Percentiles rank a stretch among this genome's conserved stretches.
Evolutionary conservation across 2,797 vertebrate species (phyloP).

Genomic region (Lepilemur ruficaudatus): DNA sequence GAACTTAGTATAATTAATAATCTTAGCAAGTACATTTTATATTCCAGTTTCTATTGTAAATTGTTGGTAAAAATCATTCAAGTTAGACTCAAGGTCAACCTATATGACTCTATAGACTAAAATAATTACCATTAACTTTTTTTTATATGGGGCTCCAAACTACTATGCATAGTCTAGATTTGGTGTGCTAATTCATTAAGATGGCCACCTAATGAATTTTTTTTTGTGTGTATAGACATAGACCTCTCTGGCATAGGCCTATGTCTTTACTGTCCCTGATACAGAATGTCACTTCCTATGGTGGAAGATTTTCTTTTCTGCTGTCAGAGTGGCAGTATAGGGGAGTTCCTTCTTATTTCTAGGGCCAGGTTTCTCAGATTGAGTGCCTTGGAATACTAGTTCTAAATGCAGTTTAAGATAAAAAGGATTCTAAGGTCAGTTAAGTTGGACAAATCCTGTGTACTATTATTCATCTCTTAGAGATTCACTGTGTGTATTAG

Average conservation of each 20-base stretch:
- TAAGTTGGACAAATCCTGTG: not conserved
- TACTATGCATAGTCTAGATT: not conserved
- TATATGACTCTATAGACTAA: not conserved
- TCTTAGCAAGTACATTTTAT: not conserved
- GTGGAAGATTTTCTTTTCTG: not conserved
- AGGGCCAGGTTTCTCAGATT: not conserved
- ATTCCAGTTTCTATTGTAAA: not conserved
- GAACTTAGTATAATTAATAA: not conserved
- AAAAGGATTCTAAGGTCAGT: not conserved
- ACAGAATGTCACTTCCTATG: not conserved
- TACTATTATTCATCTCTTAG: not conserved
- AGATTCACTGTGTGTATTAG: not conserved
- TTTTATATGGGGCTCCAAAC: not conserved
- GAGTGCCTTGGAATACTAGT: not conserved
- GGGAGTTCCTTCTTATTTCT: not conserved
- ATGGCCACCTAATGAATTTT: not conserved
- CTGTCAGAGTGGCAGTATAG: not conserved
- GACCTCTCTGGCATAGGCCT: not conserved
- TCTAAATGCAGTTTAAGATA: conserved; percentile 1
- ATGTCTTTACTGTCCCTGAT: not conserved
- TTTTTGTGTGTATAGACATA: not conserved
- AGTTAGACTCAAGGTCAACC: not conserved
- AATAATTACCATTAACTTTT: not conserved
- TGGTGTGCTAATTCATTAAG: not conserved
- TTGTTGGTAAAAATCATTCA: conserved; percentile 33